Evolutionary conservation across 2,113 vertebrate species (phyloP).

Genomic region (Pachypanchax playfairii): DNA sequence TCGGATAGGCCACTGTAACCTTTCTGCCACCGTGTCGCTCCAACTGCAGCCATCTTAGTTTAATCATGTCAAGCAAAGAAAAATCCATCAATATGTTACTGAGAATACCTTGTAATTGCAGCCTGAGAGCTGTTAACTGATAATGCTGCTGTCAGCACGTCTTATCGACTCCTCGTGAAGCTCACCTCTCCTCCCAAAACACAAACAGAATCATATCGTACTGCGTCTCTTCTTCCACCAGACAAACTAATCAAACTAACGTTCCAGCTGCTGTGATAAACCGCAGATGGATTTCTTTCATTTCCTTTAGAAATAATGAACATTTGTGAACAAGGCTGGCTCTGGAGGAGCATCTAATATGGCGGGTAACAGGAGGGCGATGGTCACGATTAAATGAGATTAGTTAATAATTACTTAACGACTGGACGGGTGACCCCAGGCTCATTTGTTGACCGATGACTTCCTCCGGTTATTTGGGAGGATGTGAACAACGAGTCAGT

Average conservation of each 20-base stretch:
- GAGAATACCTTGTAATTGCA: conserved; percentile 4
- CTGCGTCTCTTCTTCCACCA: neutral
- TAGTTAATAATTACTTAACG: conserved; percentile 66
- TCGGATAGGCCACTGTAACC: neutral
- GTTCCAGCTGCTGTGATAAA: neutral
- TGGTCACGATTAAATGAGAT: conserved; percentile 71
- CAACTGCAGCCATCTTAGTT: conserved; percentile 9
- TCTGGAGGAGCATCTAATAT: neutral
- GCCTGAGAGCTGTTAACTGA: conserved; percentile 1
- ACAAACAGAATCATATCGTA: conserved; percentile 1
- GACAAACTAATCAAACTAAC: neutral
- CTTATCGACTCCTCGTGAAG: neutral
- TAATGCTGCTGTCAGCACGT: conserved; percentile 19
- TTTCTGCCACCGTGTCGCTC: neutral
- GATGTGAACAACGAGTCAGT: conserved; percentile 64
- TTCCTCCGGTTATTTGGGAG: conserved; percentile 64
- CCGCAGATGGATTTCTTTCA: neutral
- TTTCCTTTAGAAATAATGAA: neutral
- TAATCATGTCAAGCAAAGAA: conserved; percentile 11
- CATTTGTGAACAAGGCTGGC: neutral
- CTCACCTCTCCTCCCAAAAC: neutral
- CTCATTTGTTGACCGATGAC: conserved; percentile 59
- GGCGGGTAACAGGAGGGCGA: conserved; percentile 2
- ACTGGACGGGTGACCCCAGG: conserved; percentile 59
- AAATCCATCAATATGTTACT: conserved; percentile 7